Evolutionary conservation across 2,888 invertebrate species (phyloP).

Genomic region (Heteropelma amictum): DNA sequence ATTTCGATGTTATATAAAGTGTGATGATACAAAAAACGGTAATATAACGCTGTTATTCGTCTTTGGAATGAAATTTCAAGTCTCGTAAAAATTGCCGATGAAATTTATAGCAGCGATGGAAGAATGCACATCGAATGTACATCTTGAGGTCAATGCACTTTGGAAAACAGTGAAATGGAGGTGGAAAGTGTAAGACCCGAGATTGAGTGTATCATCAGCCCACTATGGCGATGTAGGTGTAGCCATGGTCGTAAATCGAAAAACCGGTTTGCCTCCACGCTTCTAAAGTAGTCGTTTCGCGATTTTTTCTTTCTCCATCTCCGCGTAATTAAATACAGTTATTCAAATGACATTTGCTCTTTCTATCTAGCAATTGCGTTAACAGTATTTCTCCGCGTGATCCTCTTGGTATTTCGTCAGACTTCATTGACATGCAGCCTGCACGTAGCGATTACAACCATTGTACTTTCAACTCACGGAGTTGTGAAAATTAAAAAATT

Average conservation of each 20-base stretch:
- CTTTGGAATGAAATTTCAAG: no score
- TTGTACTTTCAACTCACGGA: constrained; percentile 20
- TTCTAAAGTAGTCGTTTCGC: background rate
- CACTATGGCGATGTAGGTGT: background rate
- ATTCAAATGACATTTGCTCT: background rate
- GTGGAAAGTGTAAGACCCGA: constrained; percentile 44
- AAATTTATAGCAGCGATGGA: background rate
- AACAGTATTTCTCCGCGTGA: no score
- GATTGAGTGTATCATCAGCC: constrained; percentile 30
- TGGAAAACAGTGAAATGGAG: constrained; percentile 16
- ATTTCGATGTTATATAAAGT: no score
- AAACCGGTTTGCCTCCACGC: constrained; percentile 41
- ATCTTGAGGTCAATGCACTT: constrained; percentile 17
- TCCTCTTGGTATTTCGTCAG: no score
- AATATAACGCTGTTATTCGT: no score
- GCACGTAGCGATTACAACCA: no score
- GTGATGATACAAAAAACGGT: no score
- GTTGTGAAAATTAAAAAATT: no score
- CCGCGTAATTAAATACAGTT: background rate
- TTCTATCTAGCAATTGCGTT: background rate
- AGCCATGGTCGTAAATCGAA: background rate
- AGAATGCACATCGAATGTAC: background rate
- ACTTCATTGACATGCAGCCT: no score
- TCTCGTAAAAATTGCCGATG: no score
- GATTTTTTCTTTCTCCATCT: constrained; percentile 10